These are phyloP conservation scores for Pycnomerus fuliginosus DNA, from an alignment of 2,888 invertebrate genomes.

Conservation along the genomic window DNA sequence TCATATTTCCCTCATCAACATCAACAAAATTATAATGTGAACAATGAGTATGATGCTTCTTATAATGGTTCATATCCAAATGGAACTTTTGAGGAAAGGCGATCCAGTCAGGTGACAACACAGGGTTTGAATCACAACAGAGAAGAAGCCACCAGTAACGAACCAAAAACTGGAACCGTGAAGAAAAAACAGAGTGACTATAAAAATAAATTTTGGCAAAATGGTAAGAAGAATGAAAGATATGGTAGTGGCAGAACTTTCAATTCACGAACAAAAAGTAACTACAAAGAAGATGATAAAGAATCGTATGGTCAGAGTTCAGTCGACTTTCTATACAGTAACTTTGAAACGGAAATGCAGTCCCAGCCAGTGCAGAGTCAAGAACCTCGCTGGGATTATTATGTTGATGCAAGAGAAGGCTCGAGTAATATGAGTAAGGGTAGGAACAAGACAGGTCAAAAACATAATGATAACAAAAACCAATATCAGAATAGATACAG, in stretches of 20 bases:
- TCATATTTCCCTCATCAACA: no score
- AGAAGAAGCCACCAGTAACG: not conserved
- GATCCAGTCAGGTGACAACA: no score
- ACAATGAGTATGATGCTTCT: not conserved
- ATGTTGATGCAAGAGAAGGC: no score
- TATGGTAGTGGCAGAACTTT: not conserved
- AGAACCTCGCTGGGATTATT: no score
- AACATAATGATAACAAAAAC: not conserved
- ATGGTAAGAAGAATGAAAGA: not conserved
- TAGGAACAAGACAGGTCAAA: no score
- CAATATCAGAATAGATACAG: conserved; percentile 18
- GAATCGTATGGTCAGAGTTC: not conserved
- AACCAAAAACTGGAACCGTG: not conserved
- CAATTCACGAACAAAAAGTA: not conserved
- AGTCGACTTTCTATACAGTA: not conserved
- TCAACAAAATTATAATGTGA: not conserved
- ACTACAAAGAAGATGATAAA: not conserved
- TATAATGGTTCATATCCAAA: not conserved
- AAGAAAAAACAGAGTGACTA: not conserved
- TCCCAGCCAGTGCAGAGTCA: no score
- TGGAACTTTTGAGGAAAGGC: no score
- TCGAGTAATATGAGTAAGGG: no score
- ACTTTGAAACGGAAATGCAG: no score
- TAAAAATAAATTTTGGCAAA: not conserved
- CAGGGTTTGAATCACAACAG: not conserved